phyloP scores from a whole-genome alignment of 2,888 invertebrate genomes.

The Cerceris rybyensis region DNA sequence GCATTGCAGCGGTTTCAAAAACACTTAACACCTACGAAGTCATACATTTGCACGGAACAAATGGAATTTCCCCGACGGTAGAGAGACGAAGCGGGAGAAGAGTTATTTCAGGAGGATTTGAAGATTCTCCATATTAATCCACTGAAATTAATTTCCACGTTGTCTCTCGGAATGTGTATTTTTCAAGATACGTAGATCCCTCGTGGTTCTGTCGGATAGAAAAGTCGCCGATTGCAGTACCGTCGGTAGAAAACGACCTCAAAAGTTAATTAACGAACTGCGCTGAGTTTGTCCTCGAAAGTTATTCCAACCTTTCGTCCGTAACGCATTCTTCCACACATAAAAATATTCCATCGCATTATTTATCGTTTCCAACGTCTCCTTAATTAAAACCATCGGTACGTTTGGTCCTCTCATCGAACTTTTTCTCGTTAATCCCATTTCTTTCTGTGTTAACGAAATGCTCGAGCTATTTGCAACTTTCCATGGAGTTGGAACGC shows the following conservation, averaged over 20 bases:
- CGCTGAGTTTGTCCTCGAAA: not conserved
- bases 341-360: conserved; percentile 22
- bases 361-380: conserved; percentile 18
- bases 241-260: not conserved
- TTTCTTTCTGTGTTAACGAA: conserved; percentile 22
- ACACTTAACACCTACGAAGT: conserved; percentile 21
- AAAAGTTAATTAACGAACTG: conserved; percentile 20
- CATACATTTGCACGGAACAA: conserved; percentile 5
- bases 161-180: conserved; percentile 12
- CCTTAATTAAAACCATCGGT: conserved; percentile 51
- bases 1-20: conserved; percentile 1
- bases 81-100: conserved; percentile 17
- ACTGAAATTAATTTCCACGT: conserved; percentile 19
- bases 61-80: conserved; percentile 23
- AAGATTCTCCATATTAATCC: conserved; percentile 21
- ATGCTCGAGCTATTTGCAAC: not conserved
- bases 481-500: conserved; percentile 2
- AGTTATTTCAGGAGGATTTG: conserved; percentile 30
- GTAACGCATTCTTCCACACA: conserved; percentile 7
- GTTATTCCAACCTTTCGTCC: not conserved
- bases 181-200: not conserved
- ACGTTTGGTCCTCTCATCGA: conserved; percentile 8
- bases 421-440: conserved; percentile 50
- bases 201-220: not conserved
- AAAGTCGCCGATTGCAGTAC: not conserved